These are phyloP conservation scores for Trichosurus vulpecula DNA, from an alignment of 2,797 vertebrate species.

Conservation along the genomic window DNA sequence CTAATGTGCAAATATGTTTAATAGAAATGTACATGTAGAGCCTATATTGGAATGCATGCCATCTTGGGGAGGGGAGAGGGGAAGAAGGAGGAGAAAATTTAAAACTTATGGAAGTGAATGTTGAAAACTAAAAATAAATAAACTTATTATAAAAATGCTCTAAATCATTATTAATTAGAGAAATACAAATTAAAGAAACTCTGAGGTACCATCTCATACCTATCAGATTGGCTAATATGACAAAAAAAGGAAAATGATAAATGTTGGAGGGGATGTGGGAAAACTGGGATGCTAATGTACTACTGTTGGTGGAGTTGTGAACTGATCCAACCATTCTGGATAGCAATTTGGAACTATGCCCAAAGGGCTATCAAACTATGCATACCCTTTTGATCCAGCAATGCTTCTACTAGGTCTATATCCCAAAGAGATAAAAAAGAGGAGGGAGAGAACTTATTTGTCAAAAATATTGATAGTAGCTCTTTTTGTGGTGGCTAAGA, in stretches of 20 bases:
- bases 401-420: neutral
- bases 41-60: too few relatives aligned
- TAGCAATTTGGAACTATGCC: neutral
- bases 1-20: too few relatives aligned
- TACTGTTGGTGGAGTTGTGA: neutral
- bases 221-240: neutral
- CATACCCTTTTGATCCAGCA: neutral
- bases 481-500: neutral
- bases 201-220: neutral
- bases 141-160: neutral
- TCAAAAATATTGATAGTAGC: neutral
- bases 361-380: neutral
- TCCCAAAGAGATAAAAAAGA: neutral
- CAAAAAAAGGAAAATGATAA: neutral
- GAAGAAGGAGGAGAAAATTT: too few relatives aligned
- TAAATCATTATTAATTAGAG: neutral
- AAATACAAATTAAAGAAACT: neutral
- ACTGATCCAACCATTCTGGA: neutral
- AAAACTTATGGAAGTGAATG: too few relatives aligned
- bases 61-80: too few relatives aligned
- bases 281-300: neutral
- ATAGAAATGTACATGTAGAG: too few relatives aligned
- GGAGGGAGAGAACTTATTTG: neutral
- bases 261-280: neutral
- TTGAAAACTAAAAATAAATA: too few relatives aligned